Percentiles rank a stretch among this genome's conserved stretches.
Conservation (phyloP, 64 coral and sea anemone species). For the Dendrophyllia cribrosa region DNA sequence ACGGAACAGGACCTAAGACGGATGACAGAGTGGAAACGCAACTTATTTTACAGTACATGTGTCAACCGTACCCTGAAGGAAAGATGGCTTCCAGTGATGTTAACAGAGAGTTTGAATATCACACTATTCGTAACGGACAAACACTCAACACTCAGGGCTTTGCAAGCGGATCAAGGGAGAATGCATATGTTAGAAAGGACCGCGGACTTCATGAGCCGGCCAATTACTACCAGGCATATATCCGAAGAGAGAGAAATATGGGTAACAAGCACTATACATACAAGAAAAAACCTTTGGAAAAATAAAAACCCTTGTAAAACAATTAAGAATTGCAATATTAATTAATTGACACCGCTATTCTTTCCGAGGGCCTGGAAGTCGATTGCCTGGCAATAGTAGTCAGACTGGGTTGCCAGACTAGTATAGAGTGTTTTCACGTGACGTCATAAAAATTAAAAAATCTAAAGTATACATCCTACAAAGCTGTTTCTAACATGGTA, state of each 20-base stretch:
- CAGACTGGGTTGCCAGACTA: no score
- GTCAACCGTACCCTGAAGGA: conserved; percentile 25
- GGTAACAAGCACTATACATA: background rate
- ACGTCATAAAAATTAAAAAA: no score
- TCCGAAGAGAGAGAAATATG: conserved; percentile 46
- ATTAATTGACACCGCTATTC: no score
- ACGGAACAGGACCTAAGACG: conserved; percentile 19
- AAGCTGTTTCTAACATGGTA: no score
- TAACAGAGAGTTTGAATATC: conserved; percentile 38
- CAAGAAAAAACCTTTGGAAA: no score
- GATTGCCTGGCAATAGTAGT: no score
- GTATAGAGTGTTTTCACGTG: no score
- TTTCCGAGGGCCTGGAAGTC: no score
- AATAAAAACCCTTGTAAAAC: background rate
- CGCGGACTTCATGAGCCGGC: conserved; percentile 33
- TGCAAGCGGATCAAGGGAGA: background rate
- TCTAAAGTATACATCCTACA: no score
- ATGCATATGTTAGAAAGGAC: conserved; percentile 13
- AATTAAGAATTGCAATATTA: no score
- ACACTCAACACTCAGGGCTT: background rate
- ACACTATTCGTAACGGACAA: conserved; percentile 38
- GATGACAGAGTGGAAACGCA: conserved; percentile 41
- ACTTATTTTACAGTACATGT: conserved; percentile 46
- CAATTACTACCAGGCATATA: conserved; percentile 31
- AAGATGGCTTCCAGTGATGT: conserved; percentile 21